phyloP scores from a whole-genome alignment of 2,113 vertebrate species.

The Pelecanoides urinatrix region DNA sequence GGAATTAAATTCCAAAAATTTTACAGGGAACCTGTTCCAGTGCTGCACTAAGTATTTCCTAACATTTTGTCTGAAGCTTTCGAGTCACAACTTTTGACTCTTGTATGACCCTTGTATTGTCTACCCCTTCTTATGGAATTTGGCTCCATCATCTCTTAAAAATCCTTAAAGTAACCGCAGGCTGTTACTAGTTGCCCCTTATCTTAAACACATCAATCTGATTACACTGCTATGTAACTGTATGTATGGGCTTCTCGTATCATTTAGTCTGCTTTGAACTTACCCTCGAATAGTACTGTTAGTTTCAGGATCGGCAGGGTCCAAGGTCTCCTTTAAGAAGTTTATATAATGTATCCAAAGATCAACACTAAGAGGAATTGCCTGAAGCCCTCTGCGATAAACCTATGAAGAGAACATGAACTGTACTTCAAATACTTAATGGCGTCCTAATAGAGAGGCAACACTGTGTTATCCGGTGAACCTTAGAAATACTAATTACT shows the following conservation, averaged over 20 bases:
- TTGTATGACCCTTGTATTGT: fast-evolving
- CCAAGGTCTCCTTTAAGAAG: conserved; percentile 94
- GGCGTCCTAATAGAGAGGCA: conserved; percentile 77
- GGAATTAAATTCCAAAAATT: neutral
- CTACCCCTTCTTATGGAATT: fast-evolving
- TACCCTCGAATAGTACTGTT: conserved; percentile 89
- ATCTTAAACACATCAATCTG: fast-evolving
- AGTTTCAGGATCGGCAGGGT: conserved; percentile 84
- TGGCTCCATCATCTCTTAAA: neutral
- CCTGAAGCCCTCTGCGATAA: conserved; percentile 94
- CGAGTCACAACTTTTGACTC: neutral
- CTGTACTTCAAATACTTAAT: conserved; percentile 73
- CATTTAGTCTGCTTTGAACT: conserved; percentile 44
- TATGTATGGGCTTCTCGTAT: fast-evolving
- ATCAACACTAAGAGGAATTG: conserved; percentile 97
- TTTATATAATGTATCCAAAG: conserved; percentile 98
- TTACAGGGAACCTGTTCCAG: neutral
- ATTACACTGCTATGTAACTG: fast-evolving
- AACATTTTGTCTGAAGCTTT: neutral
- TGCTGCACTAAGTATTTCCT: neutral
- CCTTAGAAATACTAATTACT: conserved; percentile 83
- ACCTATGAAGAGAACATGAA: conserved; percentile 83
- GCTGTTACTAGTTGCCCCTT: fast-evolving
- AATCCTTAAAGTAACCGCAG: neutral
- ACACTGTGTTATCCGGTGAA: conserved; percentile 84